Base-by-base conservation (phyloP, 2,888 invertebrate species). In the Baccha elongata region DNA sequence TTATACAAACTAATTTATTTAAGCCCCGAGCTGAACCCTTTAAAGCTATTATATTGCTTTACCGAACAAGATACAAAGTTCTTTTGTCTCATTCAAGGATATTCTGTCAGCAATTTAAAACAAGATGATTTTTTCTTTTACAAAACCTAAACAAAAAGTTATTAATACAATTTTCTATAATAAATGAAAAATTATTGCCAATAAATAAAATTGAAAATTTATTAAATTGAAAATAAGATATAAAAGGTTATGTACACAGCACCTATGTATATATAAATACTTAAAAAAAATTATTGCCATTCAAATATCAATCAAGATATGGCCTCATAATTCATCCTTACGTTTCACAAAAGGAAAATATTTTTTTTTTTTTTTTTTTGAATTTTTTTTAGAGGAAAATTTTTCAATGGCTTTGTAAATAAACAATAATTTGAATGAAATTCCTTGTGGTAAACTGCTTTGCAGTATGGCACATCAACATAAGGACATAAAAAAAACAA, bases 221-320 rank as follows among this genome's bases (percentile, higher is more conserved):
- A n/a, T n/a, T n/a, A n/a, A n/a, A n/a, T n/a, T n/a, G n/a, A n/a
- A n/a, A n/a, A n/a, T n/a, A n/a, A n/a, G n/a, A n/a, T n/a, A n/a
- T n/a, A n/a, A n/a, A n/a, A n/a, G n/a, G n/a, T n/a, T n/a, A n/a
- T n/a, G n/a, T n/a, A n/a, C n/a, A n/a, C n/a, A n/a, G n/a, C n/a
- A n/a, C n/a, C n/a, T n/a, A n/a, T n/a, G n/a, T n/a, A n/a, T n/a
- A n/a, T n/a, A n/a, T n/a, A n/a, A n/a, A n/a, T n/a, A n/a, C n/a
- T n/a, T n/a, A 23, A 42, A 55, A 19, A 29, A 58, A 21, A 32
- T 44, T 53, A 67, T 58, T 60, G 67, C 19, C 67, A 62, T 55
- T 79, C 62, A 79, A 79, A 79, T 68, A 74, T 79, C 74, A 79
- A 79, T 74, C 52, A 40, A 62, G 29, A 74, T 44, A 29, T 79